Percentiles rank a stretch among this genome's conserved stretches.
Conservation (phyloP, 53 echinoderm and acorn worm species). For the Echinometra lucunter region DNA sequence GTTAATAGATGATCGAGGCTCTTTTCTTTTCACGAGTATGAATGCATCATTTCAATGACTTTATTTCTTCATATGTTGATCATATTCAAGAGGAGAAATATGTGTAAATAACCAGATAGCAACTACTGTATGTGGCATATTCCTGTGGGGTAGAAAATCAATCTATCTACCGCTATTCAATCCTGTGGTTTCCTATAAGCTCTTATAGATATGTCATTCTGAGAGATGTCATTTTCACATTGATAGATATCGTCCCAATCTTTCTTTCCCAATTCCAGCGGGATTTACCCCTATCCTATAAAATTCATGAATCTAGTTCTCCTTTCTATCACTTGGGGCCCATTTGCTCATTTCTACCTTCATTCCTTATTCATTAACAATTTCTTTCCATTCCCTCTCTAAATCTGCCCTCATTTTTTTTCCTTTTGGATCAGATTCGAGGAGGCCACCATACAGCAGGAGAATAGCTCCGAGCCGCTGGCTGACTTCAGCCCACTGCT, state of each 20-base stretch:
- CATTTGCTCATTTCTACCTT: slow-evolving; percentile 17
- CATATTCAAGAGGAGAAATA: too few relatives aligned
- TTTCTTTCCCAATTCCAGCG: neutral
- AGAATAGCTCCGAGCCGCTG: neutral
- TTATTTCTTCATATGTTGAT: too few relatives aligned
- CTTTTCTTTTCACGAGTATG: too few relatives aligned
- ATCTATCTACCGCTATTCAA: neutral
- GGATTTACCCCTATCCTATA: neutral
- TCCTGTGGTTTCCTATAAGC: neutral
- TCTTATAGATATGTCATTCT: neutral
- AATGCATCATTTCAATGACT: too few relatives aligned
- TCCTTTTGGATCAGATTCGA: slow-evolving; percentile 44
- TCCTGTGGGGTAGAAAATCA: neutral
- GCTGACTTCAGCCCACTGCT: slow-evolving; percentile 63
- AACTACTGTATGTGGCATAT: neutral
- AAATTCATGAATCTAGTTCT: slow-evolving; percentile 33
- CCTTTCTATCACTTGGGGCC: slow-evolving; percentile 21
- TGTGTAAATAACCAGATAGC: neutral
- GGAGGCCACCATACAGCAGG: slow-evolving; percentile 52
- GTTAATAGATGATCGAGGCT: too few relatives aligned
- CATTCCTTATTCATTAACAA: slow-evolving; percentile 57
- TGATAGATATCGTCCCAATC: slow-evolving; percentile 21
- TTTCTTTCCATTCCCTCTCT: slow-evolving; percentile 27
- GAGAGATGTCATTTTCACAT: slow-evolving; percentile 18
- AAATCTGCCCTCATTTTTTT: neutral